Conservation (phyloP, 2,113 vertebrate species). For the Smithornis capensis region DNA sequence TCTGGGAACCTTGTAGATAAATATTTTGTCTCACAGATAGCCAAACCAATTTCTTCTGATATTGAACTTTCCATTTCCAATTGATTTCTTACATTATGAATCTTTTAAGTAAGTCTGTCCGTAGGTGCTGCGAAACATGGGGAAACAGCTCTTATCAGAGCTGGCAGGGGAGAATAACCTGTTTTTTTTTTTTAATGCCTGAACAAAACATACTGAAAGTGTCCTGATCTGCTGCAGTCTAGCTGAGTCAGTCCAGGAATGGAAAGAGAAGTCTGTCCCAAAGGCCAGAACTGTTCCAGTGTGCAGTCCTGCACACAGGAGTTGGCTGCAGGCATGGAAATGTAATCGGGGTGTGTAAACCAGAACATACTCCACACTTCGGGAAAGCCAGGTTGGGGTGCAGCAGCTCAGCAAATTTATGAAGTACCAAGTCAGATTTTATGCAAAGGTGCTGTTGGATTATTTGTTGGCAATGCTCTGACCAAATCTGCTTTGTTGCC, state of each 20-base stretch:
- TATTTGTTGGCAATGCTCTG: neutral
- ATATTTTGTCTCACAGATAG: neutral
- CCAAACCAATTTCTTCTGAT: neutral
- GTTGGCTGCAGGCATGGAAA: neutral
- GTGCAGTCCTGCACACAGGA: neutral
- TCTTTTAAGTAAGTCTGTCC: neutral
- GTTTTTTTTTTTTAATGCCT: neutral
- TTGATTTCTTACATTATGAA: neutral
- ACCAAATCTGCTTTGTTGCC: neutral
- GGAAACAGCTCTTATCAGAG: neutral
- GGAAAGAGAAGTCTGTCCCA: neutral
- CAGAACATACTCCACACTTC: neutral
- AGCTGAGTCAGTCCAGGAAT: neutral
- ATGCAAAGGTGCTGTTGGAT: neutral
- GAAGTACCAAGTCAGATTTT: neutral
- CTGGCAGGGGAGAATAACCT: neutral
- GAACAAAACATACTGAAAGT: neutral
- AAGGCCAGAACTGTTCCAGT: neutral
- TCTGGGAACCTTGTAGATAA: neutral
- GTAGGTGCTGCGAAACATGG: neutral
- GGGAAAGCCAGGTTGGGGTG: neutral
- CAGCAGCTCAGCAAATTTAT: neutral
- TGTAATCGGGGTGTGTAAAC: neutral
- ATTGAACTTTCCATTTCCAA: neutral
- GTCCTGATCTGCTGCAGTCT: neutral